Percentiles rank a stretch among this genome's conserved stretches.
Evolutionary conservation across 2,797 vertebrate genomes (phyloP).

Genomic region (Potorous gilbertii): DNA sequence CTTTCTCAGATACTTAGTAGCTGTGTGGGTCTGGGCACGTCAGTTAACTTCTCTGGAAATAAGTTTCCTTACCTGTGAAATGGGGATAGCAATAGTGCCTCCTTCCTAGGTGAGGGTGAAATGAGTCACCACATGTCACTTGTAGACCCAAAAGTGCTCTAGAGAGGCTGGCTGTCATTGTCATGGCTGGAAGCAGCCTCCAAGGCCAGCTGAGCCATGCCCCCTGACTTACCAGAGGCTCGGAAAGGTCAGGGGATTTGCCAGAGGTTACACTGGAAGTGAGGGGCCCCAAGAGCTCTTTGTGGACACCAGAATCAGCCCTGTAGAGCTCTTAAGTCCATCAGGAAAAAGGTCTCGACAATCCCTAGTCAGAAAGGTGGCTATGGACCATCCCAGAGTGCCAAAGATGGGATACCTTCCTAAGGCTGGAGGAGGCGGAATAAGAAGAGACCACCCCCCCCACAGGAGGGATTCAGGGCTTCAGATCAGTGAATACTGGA

Average conservation of each 20-base stretch:
- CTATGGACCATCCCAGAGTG: not conserved
- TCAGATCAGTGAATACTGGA: fast-evolving
- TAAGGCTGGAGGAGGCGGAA: not conserved
- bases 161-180: not conserved
- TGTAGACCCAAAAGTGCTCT: not conserved
- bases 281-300: no score
- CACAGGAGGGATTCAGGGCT: not conserved
- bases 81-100: not conserved
- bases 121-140: not conserved
- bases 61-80: constrained; percentile 9
- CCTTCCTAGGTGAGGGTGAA: not conserved
- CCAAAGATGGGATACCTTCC: not conserved
- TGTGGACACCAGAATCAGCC: not conserved
- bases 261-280: no score
- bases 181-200: not conserved
- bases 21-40: not conserved
- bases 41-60: not conserved
- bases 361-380: not conserved
- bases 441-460: no score
- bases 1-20: not conserved
- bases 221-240: not conserved
- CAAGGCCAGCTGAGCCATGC: no score
- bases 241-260: not conserved
- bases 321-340: not conserved
- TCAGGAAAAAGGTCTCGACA: not conserved